Conservation (phyloP, 2,113 vertebrate species). For the Propithecus coquereli region DNA sequence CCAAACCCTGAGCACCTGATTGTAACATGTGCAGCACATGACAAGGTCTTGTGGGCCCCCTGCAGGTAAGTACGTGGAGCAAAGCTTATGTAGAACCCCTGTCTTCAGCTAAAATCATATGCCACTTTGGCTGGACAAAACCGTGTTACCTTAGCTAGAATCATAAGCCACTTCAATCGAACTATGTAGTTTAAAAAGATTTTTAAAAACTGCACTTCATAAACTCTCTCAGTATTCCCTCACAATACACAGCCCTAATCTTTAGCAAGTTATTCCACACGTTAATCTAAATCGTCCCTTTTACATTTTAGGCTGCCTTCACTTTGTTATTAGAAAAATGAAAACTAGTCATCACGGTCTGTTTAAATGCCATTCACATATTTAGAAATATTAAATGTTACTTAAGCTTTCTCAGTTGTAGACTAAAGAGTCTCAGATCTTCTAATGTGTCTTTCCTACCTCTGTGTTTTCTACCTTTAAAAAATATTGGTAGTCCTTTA, state of each 20-base stretch:
- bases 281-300: background rate
- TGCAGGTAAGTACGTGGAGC: background rate
- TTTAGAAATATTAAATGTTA: background rate
- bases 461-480: background rate
- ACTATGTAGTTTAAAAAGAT: background rate
- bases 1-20: background rate
- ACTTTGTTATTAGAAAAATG: background rate
- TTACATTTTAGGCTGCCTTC: background rate
- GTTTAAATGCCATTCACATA: background rate
- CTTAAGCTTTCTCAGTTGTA: background rate
- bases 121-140: background rate
- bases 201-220: background rate
- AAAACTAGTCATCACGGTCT: background rate
- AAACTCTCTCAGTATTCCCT: background rate
- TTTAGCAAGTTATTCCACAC: background rate
- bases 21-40: fast-evolving
- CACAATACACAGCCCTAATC: background rate
- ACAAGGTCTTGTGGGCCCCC: fast-evolving
- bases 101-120: background rate
- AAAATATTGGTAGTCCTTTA: background rate
- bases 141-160: background rate
- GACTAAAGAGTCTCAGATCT: background rate
- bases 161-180: background rate
- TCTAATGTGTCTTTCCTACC: background rate
- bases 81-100: background rate